Base-by-base conservation (phyloP, 2,888 invertebrate genomes). In the Epirrhoe tristata region DNA sequence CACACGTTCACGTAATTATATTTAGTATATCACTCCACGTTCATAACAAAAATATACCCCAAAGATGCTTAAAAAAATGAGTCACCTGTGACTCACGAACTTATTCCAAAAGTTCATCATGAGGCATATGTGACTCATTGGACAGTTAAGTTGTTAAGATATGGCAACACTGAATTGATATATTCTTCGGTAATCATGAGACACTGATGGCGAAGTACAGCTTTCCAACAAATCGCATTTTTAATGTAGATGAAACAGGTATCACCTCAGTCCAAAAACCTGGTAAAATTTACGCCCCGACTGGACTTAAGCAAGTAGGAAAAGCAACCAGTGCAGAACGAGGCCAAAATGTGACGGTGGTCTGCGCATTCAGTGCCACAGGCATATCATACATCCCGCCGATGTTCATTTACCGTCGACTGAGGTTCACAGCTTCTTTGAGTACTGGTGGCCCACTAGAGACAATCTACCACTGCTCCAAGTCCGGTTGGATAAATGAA, bases 161-260 rank as follows among this genome's bases (percentile, higher is more conserved):
- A n/a, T n/a, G n/a, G n/a, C n/a, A n/a, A n/a, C n/a, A n/a, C n/a
- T n/a, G n/a, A n/a, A n/a, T n/a, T n/a, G n/a, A n/a, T n/a, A n/a
- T n/a, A n/a, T 32, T 32, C 6, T 32, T 32, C 6, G 32, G 6
- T 32, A 32, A 32, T 32, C 32, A 5, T 3, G 32, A 32, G 32
- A 32, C 32, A 32, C 39, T 39, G 4, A 39, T 39, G 39, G 39
- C 5, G 8, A 39, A 39, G 8, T 8, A 39, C 39, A 6, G 5
- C 5, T 46, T 46, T 46, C 56, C 56, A 60, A 60, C 66, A 31
- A 46, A 61, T 58, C 34, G 36, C 32, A 61, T 66, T n/a, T 66
- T 36, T 60, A 61, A 61, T 48, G 60, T 61, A 16, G 66, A 63
- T 54, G 61, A 66, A 36, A 66, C 66, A 0, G 57, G 66, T 17